Evolutionary conservation across 1,140 invertebrate species (phyloP), one percentile per base, ranked within the genome.

Genomic region (Ooceraea biroi): DNA sequence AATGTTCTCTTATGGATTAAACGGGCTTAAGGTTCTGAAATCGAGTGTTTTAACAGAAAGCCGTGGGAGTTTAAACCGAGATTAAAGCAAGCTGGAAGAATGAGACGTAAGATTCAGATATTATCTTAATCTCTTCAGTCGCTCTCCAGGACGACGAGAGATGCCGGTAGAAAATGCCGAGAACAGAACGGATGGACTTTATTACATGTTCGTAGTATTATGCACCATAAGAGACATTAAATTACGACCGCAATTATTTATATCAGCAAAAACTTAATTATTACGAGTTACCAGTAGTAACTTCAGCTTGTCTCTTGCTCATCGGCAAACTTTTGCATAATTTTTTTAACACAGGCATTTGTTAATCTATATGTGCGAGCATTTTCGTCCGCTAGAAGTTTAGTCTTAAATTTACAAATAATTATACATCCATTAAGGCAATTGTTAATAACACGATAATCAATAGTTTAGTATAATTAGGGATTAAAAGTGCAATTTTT

Each of bases 71-170:
- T 80, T 80, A 80, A 80, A 80, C 36, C 76, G 50, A 80, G 76
- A 80, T 80, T 80, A 80, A 69, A 57, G 76, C 63, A 55, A 69
- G 50, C 76, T 46, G 65, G 76, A 80, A 71, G 76, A 80, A 80
- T 69, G 76, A 80, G 76, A 80, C 36, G 41, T 80, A 80, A 80
- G 76, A 80, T 80, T 80, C 76, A 80, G 76, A 80, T 80, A 80
- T 80, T 80, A 80, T 80, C 76, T 69, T 80, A 80, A 80, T 80
- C 76, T 80, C 65, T 46, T 80, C 76, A 46, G 76, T 71, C 50
- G 65, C 52, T 71, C 50, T 57, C 36, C 65, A 25, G 50, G 22
- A 71, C 36, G 46, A 50, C 22, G 50, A 27, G 17, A 30, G 73
- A 36, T 12, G 17, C 48, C 22, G 46, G 14, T 10, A 27, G 60